Conservation (phyloP, 1,140 invertebrate genomes). For the Papilio polyxenes region DNA sequence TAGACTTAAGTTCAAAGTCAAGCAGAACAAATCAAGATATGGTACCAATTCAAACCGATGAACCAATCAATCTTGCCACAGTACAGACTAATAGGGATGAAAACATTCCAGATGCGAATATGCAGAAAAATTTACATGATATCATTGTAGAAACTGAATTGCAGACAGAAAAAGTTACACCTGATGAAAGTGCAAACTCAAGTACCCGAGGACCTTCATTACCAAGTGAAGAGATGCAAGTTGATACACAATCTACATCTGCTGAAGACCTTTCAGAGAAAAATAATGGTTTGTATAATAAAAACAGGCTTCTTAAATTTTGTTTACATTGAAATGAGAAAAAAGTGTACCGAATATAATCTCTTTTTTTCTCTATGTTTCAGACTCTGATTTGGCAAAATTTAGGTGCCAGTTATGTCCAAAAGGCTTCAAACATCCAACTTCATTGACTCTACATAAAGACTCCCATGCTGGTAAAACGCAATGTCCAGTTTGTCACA, state of each 20-base stretch:
- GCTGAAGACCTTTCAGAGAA: constrained; percentile 75
- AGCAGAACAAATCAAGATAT: constrained; percentile 60
- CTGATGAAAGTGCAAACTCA: constrained; percentile 48
- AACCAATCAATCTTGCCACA: constrained; percentile 74
- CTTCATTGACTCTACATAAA: constrained; percentile 88
- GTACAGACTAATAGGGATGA: constrained; percentile 63
- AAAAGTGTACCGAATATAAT: neutral
- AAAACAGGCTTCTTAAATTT: neutral
- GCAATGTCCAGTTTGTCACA: constrained; percentile 83
- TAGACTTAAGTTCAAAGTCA: constrained; percentile 73
- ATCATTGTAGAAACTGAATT: constrained; percentile 49
- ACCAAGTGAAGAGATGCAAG: constrained; percentile 70
- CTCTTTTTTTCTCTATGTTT: constrained; percentile 50
- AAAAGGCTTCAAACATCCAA: constrained; percentile 89
- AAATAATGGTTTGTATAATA: constrained; percentile 62
- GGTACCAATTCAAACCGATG: constrained; percentile 59
- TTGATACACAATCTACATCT: constrained; percentile 67
- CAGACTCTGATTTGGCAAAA: constrained; percentile 80
- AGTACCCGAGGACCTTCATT: constrained; percentile 49
- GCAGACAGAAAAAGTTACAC: constrained; percentile 53
- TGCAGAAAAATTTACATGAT: constrained; percentile 53
- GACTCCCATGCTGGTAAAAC: constrained; percentile 89
- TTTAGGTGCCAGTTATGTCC: constrained; percentile 85
- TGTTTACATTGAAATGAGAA: neutral
- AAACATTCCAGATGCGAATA: constrained; percentile 60